Base-by-base conservation (phyloP, 92 coral and sea anemone genomes). In the Paramuricea clavata region DNA sequence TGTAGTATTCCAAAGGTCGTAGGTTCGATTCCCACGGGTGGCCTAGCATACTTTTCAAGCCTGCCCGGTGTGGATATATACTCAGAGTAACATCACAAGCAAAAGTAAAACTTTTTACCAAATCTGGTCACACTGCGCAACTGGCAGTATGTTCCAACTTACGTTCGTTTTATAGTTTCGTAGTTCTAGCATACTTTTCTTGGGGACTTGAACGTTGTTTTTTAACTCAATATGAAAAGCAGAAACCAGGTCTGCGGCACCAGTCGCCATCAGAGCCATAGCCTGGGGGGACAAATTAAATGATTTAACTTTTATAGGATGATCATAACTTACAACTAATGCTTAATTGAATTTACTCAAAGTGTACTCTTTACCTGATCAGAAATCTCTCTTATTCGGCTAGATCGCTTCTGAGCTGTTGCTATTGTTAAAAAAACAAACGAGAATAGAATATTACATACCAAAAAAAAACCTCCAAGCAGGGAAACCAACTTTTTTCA, bases 181-280 rank as follows among this genome's bases (percentile, higher is more conserved):
- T 47, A 96, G 65, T 39, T 96, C 99, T 83, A 93, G 94, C 13
- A 94, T 83, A 2, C 95, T 88, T 87, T 93, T 96, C 90, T 86
- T 94, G 12, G 99, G 92, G 33, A 96, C 86, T 12, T 80, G 83
- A 5, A 93, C 74, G 60, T 93, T 94, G 72, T 80, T 85, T 76
- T 94, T 88, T 28, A 96, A 90, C 56, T 93, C 95, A 31, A 94
- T 87, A 71, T 94, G 98, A 73, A 94, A 95, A 2, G 99, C 99
- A 0, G 99, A 91, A 60, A 96, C 86, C 5, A 96, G 94, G 36
- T 96, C 99, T 3, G 99, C 98, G 34, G 92, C 88, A 8, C 99
- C 99, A 22, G 98, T 95, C 67, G 99, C 99, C 95, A 96, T 86
- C 6, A 95, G 92, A 49, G 93, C 92, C 78, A 95, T 90, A 74